A percentile compares a stretch with the other conserved stretches of the same genome.
Conservation (phyloP, 2,888 invertebrate genomes). For the Mythimna vitellina region DNA sequence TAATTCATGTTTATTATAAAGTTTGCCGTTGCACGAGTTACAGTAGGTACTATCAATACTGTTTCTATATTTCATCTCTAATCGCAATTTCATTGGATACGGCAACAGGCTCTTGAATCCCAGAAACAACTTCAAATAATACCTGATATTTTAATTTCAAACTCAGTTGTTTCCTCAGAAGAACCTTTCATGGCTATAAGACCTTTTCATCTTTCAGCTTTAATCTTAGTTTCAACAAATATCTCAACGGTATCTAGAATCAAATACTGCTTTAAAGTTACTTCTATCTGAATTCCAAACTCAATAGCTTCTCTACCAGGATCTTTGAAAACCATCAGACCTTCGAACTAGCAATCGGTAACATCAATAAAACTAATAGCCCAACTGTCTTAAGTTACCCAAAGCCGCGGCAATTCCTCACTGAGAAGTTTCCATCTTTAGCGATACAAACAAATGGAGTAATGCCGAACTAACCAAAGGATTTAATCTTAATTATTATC, state of each 20-base stretch:
- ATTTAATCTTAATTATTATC: constrained; percentile 52
- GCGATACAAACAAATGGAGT: constrained; percentile 50
- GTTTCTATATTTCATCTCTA: no score
- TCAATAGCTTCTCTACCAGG: background rate
- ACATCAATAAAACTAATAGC: constrained; percentile 53
- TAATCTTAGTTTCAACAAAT: background rate
- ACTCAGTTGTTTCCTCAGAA: no score
- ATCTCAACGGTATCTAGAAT: background rate
- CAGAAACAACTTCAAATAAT: no score
- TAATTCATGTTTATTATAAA: no score
- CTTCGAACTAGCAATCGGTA: constrained; percentile 44
- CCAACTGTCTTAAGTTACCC: constrained; percentile 43
- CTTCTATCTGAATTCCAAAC: constrained; percentile 1
- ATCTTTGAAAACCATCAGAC: constrained; percentile 3
- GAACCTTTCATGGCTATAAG: no score
- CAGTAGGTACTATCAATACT: no score
- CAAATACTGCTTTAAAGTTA: constrained; percentile 7
- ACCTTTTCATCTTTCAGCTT: background rate
- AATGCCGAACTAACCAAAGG: constrained; percentile 35
- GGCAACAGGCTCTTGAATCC: no score
- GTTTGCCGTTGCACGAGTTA: no score
- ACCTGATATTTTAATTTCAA: no score
- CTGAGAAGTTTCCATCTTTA: constrained; percentile 42
- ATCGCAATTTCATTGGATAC: no score
- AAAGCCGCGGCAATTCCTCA: constrained; percentile 49